Evolutionary conservation across 2,888 invertebrate genomes (phyloP).

Genomic region (Polylopha cassiicola): DNA sequence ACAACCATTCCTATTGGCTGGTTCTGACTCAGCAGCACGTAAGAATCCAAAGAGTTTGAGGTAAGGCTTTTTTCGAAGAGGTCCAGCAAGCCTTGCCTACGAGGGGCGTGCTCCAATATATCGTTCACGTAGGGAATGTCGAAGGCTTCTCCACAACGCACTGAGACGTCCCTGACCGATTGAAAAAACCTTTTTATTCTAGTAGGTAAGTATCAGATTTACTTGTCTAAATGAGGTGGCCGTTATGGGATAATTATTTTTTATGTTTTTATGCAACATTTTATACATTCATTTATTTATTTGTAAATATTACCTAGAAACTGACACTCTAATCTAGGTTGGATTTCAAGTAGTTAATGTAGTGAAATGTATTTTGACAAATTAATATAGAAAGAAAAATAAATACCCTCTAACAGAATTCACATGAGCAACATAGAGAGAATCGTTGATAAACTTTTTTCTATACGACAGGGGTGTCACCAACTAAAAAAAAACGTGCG

Average conservation of each 20-base stretch:
- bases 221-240: too few species aligned
- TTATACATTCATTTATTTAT: too few species aligned
- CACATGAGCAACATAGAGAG: conserved; percentile 59
- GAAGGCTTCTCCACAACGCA: conserved; percentile 50
- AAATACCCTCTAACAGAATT: conserved; percentile 66
- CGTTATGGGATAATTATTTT: too few species aligned
- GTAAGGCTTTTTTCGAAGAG: conserved; percentile 43
- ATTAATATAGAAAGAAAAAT: not conserved
- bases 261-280: too few species aligned
- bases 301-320: too few species aligned
- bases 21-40: conserved; percentile 53
- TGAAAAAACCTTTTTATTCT: too few species aligned
- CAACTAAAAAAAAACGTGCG: conserved; percentile 43
- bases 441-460: conserved; percentile 51
- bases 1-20: conserved; percentile 67
- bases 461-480: conserved; percentile 48
- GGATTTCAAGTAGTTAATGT: too few species aligned
- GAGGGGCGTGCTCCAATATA: conserved; percentile 49
- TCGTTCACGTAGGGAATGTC: conserved; percentile 39
- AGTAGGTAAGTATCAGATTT: too few species aligned
- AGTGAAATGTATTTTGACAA: too few species aligned
- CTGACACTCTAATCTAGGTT: too few species aligned
- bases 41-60: conserved; percentile 40
- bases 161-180: conserved; percentile 48
- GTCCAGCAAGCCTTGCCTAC: conserved; percentile 36